Conservation (phyloP, 2,888 invertebrate species). For the Xylocampa areola region DNA sequence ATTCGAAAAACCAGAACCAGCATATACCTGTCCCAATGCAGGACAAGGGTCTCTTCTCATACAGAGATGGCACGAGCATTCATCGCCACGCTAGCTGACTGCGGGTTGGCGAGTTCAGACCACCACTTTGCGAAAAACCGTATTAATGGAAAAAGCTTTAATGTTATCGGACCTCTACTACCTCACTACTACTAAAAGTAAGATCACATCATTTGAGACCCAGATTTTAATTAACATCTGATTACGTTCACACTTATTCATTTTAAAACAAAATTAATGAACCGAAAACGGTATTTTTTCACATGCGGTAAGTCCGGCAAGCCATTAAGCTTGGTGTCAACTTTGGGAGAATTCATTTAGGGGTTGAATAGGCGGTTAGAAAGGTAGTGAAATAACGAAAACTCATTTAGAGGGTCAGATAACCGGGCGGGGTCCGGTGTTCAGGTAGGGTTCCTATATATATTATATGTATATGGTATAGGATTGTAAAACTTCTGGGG, state of each 20-base stretch:
- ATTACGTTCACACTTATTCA: slow-evolving; percentile 14
- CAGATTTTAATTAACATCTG: slow-evolving; percentile 6
- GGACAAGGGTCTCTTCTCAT: too few relatives aligned
- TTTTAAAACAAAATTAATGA: slow-evolving; percentile 50
- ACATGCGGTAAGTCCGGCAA: slow-evolving; percentile 33
- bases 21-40: too few relatives aligned
- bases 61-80: too few relatives aligned
- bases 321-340: slow-evolving; percentile 55
- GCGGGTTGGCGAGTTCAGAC: too few relatives aligned
- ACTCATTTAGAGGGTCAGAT: slow-evolving; percentile 60
- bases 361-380: slow-evolving; percentile 52
- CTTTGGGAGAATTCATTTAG: slow-evolving; percentile 55
- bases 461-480: slow-evolving; percentile 23
- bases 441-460: slow-evolving; percentile 45
- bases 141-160: too few relatives aligned
- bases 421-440: slow-evolving; percentile 41
- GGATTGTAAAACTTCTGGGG: slow-evolving; percentile 19
- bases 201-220: not conserved
- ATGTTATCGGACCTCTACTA: too few relatives aligned
- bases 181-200: not conserved
- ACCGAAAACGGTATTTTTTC: slow-evolving; percentile 35
- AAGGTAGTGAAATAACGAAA: slow-evolving; percentile 57
- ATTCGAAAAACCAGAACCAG: too few relatives aligned
- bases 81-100: too few relatives aligned
- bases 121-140: too few relatives aligned